These are phyloP conservation scores for Poicephalus gulielmi DNA, from an alignment of 2,113 vertebrate genomes.

Conservation along the genomic window DNA sequence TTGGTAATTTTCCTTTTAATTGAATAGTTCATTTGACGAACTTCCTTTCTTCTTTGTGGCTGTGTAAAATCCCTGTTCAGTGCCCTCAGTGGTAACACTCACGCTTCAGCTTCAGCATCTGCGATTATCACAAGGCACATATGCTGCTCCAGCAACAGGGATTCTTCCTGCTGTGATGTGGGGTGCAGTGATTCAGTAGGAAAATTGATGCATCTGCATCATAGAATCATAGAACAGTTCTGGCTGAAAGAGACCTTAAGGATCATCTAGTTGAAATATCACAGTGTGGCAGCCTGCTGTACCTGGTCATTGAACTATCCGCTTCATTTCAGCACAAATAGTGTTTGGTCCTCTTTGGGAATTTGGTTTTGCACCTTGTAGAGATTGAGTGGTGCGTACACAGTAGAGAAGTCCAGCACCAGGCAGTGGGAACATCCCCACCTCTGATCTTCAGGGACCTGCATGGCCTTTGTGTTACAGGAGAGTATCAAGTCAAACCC, in stretches of 20 bases:
- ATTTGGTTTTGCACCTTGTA: not conserved
- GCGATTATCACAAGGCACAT: accelerated
- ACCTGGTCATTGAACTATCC: not conserved
- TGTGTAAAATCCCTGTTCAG: not conserved
- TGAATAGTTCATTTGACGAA: not conserved
- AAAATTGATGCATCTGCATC: not conserved
- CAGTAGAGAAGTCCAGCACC: not conserved
- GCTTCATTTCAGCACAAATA: not conserved
- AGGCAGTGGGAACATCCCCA: not conserved
- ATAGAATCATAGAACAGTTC: not conserved
- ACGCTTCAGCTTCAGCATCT: not conserved
- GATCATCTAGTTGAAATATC: not conserved
- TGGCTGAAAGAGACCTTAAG: not conserved
- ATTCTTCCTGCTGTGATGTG: not conserved
- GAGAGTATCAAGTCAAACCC: not conserved
- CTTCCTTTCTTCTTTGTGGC: not conserved
- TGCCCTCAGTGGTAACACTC: not conserved
- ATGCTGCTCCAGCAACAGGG: not conserved
- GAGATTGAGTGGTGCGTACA: accelerated
- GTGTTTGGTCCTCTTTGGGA: not conserved
- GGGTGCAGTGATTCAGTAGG: not conserved
- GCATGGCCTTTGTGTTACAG: accelerated
- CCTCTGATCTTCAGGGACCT: not conserved
- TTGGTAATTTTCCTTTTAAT: not conserved
- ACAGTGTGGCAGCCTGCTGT: not conserved